These are phyloP conservation scores for Selenia dentaria DNA, from an alignment of 2,888 invertebrate genomes.

Conservation along the genomic window DNA sequence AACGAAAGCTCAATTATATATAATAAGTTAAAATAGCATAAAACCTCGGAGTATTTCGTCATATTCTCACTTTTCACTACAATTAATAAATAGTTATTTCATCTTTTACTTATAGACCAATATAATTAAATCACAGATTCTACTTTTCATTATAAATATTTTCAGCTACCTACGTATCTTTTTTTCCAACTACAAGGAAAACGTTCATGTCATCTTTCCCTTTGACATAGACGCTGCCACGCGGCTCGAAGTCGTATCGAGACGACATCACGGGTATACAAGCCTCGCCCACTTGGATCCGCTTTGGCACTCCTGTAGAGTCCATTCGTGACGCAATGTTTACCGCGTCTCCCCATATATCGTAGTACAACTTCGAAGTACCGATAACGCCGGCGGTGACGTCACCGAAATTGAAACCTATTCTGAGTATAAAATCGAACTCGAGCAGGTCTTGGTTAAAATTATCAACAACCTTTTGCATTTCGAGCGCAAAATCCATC, in stretches of 20 bases:
- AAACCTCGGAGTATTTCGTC: slow-evolving; percentile 68
- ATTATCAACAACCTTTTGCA: slow-evolving; percentile 94
- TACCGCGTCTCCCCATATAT: slow-evolving; percentile 99
- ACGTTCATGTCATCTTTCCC: slow-evolving; percentile 98
- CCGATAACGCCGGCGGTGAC: slow-evolving; percentile 99
- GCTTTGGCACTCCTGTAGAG: slow-evolving; percentile 94
- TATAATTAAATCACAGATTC: slow-evolving; percentile 81
- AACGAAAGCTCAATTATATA: slow-evolving; percentile 48
- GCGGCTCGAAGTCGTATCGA: slow-evolving; percentile 94
- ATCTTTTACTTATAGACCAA: slow-evolving; percentile 35
- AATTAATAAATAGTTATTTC: slow-evolving; percentile 56
- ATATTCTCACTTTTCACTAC: slow-evolving; percentile 54
- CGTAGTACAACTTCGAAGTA: slow-evolving; percentile 97
- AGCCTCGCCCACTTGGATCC: slow-evolving; percentile 92
- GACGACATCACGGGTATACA: slow-evolving; percentile 88
- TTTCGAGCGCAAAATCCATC: slow-evolving; percentile 96
- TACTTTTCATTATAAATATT: slow-evolving; percentile 56
- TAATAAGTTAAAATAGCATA: slow-evolving; percentile 65
- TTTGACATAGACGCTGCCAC: slow-evolving; percentile 97
- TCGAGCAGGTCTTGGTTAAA: slow-evolving; percentile 96
- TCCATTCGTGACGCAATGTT: slow-evolving; percentile 99
- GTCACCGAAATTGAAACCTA: slow-evolving; percentile 97
- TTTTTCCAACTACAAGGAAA: slow-evolving; percentile 88
- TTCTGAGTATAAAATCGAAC: slow-evolving; percentile 93
- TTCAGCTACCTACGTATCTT: slow-evolving; percentile 49